Evolutionary conservation across 1,140 invertebrate species (phyloP).

Genomic region (Aporrectodea caliginosa): DNA sequence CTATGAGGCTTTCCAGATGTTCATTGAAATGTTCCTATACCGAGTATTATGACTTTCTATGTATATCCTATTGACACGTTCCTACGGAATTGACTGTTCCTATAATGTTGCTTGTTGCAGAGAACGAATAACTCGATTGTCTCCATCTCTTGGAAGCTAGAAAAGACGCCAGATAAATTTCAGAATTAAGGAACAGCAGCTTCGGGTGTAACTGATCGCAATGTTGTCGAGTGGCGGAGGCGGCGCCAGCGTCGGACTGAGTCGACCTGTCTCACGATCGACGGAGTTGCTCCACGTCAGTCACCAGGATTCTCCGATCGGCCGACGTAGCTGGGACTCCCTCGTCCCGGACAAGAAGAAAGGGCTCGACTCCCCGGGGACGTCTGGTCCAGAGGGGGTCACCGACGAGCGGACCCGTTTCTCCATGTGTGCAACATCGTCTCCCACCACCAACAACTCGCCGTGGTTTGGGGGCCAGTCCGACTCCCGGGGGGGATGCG

Average conservation of each 20-base stretch:
- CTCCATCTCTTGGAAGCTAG: not conserved
- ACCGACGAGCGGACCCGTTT: not conserved
- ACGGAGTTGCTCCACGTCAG: not conserved
- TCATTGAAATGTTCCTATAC: too few relatives aligned
- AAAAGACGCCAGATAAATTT: not conserved
- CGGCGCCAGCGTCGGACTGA: not conserved
- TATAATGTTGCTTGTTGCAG: too few relatives aligned
- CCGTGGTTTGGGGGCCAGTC: not conserved
- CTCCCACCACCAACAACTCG: not conserved
- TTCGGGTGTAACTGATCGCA: not conserved
- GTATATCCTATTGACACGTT: too few relatives aligned
- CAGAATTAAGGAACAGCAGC: not conserved
- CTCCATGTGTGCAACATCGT: not conserved
- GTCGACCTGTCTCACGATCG: not conserved
- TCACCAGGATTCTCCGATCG: not conserved
- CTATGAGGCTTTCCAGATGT: too few relatives aligned
- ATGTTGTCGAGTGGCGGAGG: not conserved
- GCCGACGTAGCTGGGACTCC: not conserved
- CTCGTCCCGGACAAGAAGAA: not conserved
- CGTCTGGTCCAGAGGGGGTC: not conserved
- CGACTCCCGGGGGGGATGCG: not conserved
- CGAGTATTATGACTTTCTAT: too few relatives aligned
- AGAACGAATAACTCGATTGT: too few relatives aligned
- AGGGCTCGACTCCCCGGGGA: not conserved
- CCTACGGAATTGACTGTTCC: too few relatives aligned